Conservation (phyloP, 2,113 vertebrate genomes). For the Ramphastos sulfuratus region DNA sequence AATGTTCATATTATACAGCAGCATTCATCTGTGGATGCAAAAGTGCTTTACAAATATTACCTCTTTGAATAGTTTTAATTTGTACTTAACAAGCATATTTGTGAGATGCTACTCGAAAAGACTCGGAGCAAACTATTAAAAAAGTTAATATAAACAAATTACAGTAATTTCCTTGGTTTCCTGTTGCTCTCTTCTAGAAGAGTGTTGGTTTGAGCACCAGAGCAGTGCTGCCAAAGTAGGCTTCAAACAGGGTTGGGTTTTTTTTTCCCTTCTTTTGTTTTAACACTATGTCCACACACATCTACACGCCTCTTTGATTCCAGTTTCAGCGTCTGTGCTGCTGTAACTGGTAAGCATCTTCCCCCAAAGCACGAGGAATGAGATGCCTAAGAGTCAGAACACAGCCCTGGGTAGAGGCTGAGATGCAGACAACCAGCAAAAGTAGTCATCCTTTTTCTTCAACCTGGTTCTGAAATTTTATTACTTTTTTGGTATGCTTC, state of each 20-base stretch:
- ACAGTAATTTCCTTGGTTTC: constrained; percentile 45
- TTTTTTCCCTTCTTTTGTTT: constrained; percentile 15
- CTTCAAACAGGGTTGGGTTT: neutral
- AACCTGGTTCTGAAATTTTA: neutral
- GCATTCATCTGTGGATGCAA: constrained; percentile 48
- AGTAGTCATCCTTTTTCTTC: neutral
- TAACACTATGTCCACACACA: neutral
- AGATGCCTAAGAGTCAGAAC: neutral
- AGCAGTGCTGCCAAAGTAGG: neutral
- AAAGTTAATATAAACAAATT: constrained; percentile 57
- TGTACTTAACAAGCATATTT: constrained; percentile 28
- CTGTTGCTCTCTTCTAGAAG: constrained; percentile 8
- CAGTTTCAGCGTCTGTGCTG: neutral
- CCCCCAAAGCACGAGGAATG: neutral
- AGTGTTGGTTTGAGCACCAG: neutral
- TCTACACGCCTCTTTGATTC: neutral
- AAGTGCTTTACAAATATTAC: constrained; percentile 58
- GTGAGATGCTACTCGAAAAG: constrained; percentile 31
- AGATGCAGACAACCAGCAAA: neutral
- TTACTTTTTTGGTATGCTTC: neutral
- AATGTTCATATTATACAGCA: constrained; percentile 48
- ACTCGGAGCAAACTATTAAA: constrained; percentile 24
- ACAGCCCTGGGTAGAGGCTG: neutral
- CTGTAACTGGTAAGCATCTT: neutral
- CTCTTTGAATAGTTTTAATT: constrained; percentile 59